Evolutionary conservation across 1,140 invertebrate genomes (phyloP), one percentile per base, ranked within the genome.

Genomic region (Musca vetustissima): DNA sequence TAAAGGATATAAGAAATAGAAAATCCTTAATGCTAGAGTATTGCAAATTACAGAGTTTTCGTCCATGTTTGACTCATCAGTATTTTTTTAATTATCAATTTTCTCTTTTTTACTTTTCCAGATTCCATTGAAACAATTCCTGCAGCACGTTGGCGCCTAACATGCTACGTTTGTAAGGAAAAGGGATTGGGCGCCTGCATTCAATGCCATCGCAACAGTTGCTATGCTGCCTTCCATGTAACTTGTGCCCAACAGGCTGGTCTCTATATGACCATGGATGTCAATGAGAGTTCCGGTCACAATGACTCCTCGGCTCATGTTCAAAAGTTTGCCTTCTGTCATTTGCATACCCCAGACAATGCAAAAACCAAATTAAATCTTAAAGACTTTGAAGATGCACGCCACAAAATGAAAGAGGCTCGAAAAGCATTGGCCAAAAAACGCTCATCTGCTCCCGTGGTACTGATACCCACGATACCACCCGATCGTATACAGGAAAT

Each of bases 231-330:
- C 7, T 99, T 99, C 84, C 98, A 99, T 83, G 97, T 99, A 0
- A 99, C 97, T 0, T 99, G 98, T 84, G 97, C 97, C 0, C 97
- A 98, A 82, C 95, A 97, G 82, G 96, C 96, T 59, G 96, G 97
- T 66, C 85, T 95, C 0, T 89, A 92, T 73, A 98, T 99, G 97
- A 93, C 96, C 81, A 98, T 99, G 90, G 93, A 98, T 77, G 90
- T 95, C 0, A 64, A 65, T 25, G 88, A 90, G 77, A 91, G 92
- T 25, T 81, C 85, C 0, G 89, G 90, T 61, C 85, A 89, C 2
- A 86, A 87, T 70, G 87, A 89, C 24, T 86, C 87, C 47, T 88
- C 91, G 1, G 89, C 91, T 76, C 89, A 93, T 71, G 95, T 98
- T 0, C 91, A 96, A 72, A 98, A 98, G 83, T 96, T 94, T 71